These are phyloP conservation scores for Riptortus pedestris DNA, from an alignment of 1,140 invertebrate species.

Conservation along the genomic window DNA sequence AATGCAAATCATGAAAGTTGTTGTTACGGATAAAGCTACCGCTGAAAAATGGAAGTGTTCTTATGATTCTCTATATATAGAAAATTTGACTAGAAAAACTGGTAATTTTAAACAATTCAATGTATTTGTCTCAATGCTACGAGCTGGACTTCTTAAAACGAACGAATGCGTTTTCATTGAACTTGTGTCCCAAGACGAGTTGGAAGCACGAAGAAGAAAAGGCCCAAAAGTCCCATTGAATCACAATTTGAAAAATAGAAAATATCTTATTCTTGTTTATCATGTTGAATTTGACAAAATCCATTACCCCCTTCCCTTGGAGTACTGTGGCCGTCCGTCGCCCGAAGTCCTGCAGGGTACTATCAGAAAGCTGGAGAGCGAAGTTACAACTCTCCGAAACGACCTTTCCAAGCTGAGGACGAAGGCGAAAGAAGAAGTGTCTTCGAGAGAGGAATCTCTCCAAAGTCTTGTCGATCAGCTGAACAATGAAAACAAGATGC, in stretches of 20 bases:
- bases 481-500: background rate
- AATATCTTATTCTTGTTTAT: conserved; percentile 18
- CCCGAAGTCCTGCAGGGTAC: conserved; percentile 30
- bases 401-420: background rate
- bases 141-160: conserved; percentile 11
- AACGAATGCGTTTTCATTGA: conserved; percentile 9
- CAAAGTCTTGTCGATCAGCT: background rate
- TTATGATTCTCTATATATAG: conserved; percentile 3
- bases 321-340: conserved; percentile 31
- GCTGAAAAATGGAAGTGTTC: conserved; percentile 21
- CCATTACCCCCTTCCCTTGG: conserved; percentile 33
- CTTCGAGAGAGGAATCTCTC: background rate
- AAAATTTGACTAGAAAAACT: conserved; percentile 17
- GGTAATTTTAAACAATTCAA: conserved; percentile 19
- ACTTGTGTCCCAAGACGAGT: conserved; percentile 10
- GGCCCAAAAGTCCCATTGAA: background rate
- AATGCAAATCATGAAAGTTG: background rate
- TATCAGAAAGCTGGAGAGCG: conserved; percentile 29
- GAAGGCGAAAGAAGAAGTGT: background rate
- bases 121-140: conserved; percentile 14
- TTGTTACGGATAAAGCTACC: conserved; percentile 16
- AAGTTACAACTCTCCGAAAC: background rate
- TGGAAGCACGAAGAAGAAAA: conserved; percentile 1
- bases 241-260: background rate
- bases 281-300: conserved; percentile 29